These are phyloP conservation scores for Phylloscopus trochiloides DNA, from an alignment of 2,113 vertebrate species.

Conservation along the genomic window DNA sequence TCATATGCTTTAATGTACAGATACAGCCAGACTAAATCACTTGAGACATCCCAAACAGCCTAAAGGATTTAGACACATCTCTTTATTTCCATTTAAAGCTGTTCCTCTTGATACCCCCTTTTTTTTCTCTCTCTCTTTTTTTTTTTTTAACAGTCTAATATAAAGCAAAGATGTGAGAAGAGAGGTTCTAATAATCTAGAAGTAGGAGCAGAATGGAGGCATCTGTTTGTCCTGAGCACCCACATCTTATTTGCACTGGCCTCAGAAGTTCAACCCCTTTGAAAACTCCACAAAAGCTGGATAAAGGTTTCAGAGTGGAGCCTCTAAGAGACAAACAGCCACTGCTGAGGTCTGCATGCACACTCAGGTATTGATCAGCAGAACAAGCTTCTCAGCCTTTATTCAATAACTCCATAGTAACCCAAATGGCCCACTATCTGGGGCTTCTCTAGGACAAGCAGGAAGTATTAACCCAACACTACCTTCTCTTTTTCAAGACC, in stretches of 20 bases:
- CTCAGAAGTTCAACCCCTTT: neutral
- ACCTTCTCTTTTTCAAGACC: neutral
- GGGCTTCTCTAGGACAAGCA: neutral
- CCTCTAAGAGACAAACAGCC: neutral
- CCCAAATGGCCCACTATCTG: neutral
- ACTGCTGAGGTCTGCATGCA: neutral
- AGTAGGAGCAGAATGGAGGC: neutral
- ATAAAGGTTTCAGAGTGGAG: neutral
- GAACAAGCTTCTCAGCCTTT: neutral
- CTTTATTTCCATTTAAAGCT: constrained; percentile 58
- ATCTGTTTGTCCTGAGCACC: neutral
- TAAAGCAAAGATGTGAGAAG: neutral
- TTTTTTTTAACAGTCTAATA: neutral
- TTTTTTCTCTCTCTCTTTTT: rapidly evolving
- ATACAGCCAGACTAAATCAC: constrained; percentile 19
- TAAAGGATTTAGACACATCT: constrained; percentile 46
- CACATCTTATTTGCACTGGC: neutral
- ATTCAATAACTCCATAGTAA: constrained; percentile 42
- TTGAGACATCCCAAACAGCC: constrained; percentile 45
- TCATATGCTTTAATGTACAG: neutral
- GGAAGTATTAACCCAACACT: neutral
- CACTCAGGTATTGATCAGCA: neutral
- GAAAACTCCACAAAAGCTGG: neutral
- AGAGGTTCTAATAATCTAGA: neutral
- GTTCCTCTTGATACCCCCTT: neutral